Conservation (phyloP, 2,797 vertebrate genomes). For the Siniperca undulata region DNA sequence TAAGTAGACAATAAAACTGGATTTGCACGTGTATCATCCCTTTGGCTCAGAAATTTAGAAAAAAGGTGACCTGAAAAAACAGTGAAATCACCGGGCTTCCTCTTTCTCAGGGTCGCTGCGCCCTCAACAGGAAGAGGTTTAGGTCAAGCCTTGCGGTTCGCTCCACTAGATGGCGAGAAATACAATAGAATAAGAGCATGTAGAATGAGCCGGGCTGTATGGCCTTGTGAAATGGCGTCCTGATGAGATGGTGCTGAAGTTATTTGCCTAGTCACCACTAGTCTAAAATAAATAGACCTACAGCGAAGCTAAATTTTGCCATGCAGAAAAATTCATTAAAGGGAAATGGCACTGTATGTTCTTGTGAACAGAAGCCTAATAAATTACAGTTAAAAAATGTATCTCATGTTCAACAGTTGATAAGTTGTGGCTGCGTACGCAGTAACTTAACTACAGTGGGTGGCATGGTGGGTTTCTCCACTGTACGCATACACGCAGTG, state of each 20-base stretch:
- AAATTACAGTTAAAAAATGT: neutral
- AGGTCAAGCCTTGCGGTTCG: neutral
- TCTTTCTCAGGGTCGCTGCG: conserved; percentile 7
- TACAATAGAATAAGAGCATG: conserved; percentile 24
- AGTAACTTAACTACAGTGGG: too few species aligned
- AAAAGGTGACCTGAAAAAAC: neutral
- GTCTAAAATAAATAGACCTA: conserved; percentile 23
- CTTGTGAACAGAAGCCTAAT: neutral
- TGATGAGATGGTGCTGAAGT: conserved; percentile 76
- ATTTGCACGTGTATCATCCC: neutral
- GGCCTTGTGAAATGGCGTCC: conserved; percentile 85
- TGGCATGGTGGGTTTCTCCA: neutral
- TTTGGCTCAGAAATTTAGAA: neutral
- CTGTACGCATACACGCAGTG: accelerated
- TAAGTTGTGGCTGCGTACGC: neutral
- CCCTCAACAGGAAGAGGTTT: conserved; percentile 6
- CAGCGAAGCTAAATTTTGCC: neutral
- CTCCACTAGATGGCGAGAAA: conserved; percentile 79
- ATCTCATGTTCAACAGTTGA: conserved; percentile 50
- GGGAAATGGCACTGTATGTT: neutral
- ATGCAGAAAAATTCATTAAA: neutral
- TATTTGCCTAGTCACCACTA: conserved; percentile 65
- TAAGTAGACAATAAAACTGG: neutral
- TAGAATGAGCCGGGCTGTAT: neutral
- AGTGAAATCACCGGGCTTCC: neutral